These are phyloP conservation scores for Calidris pygmaea DNA, from an alignment of 2,113 vertebrate genomes.

Conservation along the genomic window DNA sequence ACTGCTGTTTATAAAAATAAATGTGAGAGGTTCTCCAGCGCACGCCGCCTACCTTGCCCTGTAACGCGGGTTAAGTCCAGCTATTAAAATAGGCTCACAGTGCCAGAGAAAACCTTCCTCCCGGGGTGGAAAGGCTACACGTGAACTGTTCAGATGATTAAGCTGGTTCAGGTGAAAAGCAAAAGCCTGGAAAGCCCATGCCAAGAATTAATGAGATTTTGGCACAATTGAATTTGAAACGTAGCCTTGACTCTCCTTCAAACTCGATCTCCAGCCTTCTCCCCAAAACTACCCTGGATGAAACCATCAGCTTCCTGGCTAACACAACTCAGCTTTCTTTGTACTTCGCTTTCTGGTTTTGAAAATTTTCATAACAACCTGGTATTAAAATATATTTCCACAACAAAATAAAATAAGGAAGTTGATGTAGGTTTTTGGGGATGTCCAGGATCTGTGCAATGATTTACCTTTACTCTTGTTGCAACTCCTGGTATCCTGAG, in stretches of 20 bases:
- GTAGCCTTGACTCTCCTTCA: not conserved
- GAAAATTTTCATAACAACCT: not conserved
- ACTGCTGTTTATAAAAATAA: not conserved
- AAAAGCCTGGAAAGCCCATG: conserved; percentile 7
- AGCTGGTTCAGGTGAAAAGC: not conserved
- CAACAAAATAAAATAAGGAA: not conserved
- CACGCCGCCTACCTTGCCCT: not conserved
- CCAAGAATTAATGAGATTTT: conserved; percentile 50
- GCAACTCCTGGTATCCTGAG: conserved; percentile 91
- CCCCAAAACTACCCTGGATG: not conserved
- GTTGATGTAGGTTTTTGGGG: not conserved
- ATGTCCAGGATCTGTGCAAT: not conserved
- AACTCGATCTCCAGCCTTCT: not conserved
- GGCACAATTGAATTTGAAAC: not conserved
- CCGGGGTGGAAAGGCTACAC: not conserved
- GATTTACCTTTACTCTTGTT: conserved; percentile 87
- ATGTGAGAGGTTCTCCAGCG: not conserved
- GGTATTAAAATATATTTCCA: not conserved
- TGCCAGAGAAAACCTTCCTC: conserved; percentile 8
- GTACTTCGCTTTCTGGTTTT: not conserved
- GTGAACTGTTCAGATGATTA: not conserved
- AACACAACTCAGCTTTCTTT: not conserved
- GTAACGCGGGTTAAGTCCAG: not conserved
- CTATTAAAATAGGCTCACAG: conserved; percentile 1
- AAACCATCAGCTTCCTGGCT: not conserved